phyloP scores from a whole-genome alignment of 1,140 invertebrate species.

The Wiebesia pumilae region DNA sequence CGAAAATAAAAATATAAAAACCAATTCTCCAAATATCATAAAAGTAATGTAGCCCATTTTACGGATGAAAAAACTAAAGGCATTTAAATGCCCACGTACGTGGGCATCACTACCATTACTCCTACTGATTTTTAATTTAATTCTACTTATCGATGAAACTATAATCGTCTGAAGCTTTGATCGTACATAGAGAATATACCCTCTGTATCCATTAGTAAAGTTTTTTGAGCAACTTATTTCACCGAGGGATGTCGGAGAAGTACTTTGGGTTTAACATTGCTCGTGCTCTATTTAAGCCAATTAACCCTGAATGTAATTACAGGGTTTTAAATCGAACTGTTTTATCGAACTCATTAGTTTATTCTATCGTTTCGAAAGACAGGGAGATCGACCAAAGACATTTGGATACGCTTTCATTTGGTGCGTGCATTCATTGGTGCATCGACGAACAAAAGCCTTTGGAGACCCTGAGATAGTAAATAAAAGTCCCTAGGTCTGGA shows the following conservation, averaged over 20 bases:
- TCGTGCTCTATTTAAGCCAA: not conserved
- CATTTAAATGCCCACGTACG: not conserved
- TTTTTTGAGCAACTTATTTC: not conserved
- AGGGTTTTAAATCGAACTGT: not conserved
- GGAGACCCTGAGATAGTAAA: too few species aligned
- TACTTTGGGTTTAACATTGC: not conserved
- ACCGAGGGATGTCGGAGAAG: not conserved
- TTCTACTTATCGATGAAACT: not conserved
- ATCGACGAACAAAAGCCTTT: too few species aligned
- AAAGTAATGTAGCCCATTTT: not conserved
- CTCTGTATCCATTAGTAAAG: not conserved
- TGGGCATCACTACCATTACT: not conserved
- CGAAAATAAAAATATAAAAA: not conserved
- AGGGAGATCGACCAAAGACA: too few species aligned
- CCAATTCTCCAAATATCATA: not conserved
- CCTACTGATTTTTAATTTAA: not conserved
- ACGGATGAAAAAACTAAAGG: not conserved
- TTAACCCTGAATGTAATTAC: not conserved
- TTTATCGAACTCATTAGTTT: not conserved
- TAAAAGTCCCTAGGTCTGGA: too few species aligned
- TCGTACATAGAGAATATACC: not conserved
- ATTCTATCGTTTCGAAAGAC: too few species aligned
- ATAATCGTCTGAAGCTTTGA: not conserved
- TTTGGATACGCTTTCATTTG: too few species aligned
- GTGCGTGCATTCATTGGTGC: too few species aligned